Percentiles rank a stretch among this genome's conserved stretches.
Conservation (phyloP, 2,888 invertebrate genomes). For the Drosophila ezoana region DNA sequence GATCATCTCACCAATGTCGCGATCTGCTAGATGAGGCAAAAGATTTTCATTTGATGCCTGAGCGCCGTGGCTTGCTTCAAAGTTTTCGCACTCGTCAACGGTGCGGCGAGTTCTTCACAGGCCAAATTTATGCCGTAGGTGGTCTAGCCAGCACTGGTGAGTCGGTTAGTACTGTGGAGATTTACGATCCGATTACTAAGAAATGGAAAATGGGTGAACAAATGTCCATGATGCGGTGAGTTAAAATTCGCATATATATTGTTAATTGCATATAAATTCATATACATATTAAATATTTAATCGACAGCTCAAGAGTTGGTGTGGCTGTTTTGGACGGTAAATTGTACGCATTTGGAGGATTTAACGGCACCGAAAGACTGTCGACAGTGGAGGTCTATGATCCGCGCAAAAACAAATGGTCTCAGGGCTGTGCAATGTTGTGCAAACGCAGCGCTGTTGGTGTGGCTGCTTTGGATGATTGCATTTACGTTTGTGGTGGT, state of each 20-base stretch:
- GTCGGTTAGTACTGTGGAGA: slow-evolving; percentile 93
- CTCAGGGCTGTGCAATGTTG: slow-evolving; percentile 91
- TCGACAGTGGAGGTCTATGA: slow-evolving; percentile 94
- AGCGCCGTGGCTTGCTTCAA: slow-evolving; percentile 90
- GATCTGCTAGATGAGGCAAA: slow-evolving; percentile 94
- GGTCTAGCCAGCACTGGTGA: slow-evolving; percentile 94
- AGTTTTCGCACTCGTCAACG: slow-evolving; percentile 91
- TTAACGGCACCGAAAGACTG: slow-evolving; percentile 92
- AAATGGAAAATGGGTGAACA: slow-evolving; percentile 92
- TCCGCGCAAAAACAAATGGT: slow-evolving; percentile 90
- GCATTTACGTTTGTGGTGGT: slow-evolving; percentile 93
- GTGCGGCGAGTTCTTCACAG: slow-evolving; percentile 90
- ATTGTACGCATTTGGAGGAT: slow-evolving; percentile 93
- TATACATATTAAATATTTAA: neutral
- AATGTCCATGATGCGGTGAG: slow-evolving; percentile 90
- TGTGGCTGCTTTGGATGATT: slow-evolving; percentile 91
- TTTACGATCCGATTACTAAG: slow-evolving; percentile 90
- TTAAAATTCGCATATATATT: neutral
- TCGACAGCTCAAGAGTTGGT: slow-evolving; percentile 90
- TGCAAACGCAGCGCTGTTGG: slow-evolving; percentile 92
- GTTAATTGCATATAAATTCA: neutral
- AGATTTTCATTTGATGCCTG: slow-evolving; percentile 95
- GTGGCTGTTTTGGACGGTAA: slow-evolving; percentile 93
- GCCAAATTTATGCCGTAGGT: slow-evolving; percentile 94
- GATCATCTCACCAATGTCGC: slow-evolving; percentile 92